Percentiles rank a stretch among this genome's conserved stretches.
Conservation (phyloP, 2,113 vertebrate species). For the Diadophis punctatus region DNA sequence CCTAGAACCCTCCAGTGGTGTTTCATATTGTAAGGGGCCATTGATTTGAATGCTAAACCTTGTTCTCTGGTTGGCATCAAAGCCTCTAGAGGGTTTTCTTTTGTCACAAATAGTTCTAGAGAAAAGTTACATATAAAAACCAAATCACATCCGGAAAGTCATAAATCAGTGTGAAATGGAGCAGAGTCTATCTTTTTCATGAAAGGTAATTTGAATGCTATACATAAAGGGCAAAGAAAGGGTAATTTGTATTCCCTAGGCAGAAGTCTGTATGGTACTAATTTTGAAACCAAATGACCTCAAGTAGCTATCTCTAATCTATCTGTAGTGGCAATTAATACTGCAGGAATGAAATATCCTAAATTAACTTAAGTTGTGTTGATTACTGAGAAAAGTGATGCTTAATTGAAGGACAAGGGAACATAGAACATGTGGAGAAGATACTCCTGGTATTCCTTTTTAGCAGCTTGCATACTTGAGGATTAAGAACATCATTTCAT, state of each 20-base stretch:
- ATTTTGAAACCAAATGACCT: background rate
- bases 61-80: background rate
- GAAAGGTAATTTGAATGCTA: background rate
- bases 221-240: background rate
- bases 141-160: background rate
- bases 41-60: background rate
- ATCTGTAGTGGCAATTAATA: slow-evolving; percentile 4
- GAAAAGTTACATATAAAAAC: background rate
- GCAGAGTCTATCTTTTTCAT: slow-evolving; percentile 4
- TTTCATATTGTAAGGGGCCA: background rate
- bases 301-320: slow-evolving; percentile 11
- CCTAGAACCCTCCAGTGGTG: background rate
- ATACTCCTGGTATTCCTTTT: background rate
- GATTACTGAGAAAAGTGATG: background rate
- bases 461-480: background rate
- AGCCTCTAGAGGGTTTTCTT: background rate
- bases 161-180: background rate
- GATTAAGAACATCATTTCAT: background rate
- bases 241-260: background rate
- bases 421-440: background rate
- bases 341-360: background rate
- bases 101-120: background rate
- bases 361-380: background rate
- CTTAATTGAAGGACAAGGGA: background rate
- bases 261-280: background rate